Evolutionary conservation across 2,888 invertebrate species (phyloP).

Genomic region (Poecilobothrus nobilitatus): DNA sequence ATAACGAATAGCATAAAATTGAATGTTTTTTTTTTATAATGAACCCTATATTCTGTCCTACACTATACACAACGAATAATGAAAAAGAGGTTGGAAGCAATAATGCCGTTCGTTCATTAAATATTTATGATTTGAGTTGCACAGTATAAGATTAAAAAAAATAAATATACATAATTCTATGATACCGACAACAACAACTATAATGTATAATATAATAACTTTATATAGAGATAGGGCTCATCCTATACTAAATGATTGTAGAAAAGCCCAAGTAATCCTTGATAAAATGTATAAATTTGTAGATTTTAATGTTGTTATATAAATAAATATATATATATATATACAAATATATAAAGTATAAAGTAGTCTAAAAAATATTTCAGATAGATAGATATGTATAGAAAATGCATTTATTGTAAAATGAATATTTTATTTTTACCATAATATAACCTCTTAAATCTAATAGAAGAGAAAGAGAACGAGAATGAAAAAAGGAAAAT

Average conservation of each 20-base stretch:
- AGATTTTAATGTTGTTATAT: background rate
- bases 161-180: background rate
- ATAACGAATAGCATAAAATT: background rate
- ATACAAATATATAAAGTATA: background rate
- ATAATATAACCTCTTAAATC: background rate
- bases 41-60: background rate
- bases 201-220: too few species aligned
- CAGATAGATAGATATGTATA: too few species aligned
- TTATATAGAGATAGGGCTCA: background rate
- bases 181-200: background rate
- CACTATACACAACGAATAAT: background rate
- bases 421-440: conserved; percentile 6
- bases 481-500: background rate
- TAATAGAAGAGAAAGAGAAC: background rate
- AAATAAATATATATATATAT: background rate
- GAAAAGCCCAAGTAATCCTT: background rate
- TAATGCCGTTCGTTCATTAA: conserved; percentile 1
- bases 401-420: too few species aligned
- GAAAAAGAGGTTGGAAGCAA: conserved; percentile 7
- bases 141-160: background rate
- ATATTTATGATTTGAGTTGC: background rate
- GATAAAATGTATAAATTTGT: too few species aligned
- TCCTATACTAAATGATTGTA: background rate
- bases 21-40: background rate
- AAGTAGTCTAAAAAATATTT: too few species aligned